Conservation (phyloP, 2,113 vertebrate genomes). For the Atherinomorus stipes region DNA sequence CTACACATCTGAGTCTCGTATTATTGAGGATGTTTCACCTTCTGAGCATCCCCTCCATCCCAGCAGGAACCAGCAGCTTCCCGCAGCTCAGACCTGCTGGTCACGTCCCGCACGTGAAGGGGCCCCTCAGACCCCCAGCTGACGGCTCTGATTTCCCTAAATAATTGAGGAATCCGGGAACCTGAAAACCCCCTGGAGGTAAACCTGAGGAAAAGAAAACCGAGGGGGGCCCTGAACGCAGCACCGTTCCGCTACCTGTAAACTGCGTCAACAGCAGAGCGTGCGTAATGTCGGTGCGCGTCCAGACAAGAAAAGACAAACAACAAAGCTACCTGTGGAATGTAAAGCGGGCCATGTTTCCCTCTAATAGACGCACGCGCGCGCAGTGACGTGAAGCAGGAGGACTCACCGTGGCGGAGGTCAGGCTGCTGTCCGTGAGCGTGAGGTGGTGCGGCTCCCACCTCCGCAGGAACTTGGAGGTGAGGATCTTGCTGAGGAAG, state of each 20-base stretch:
- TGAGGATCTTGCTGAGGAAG: slow-evolving; percentile 99
- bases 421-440: slow-evolving; percentile 92
- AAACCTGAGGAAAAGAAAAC: no score
- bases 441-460: slow-evolving; percentile 98
- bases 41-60: no score
- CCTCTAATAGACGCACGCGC: background rate
- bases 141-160: background rate
- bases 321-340: slow-evolving; percentile 46
- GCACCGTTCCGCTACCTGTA: background rate
- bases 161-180: no score
- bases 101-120: background rate
- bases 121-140: no score
- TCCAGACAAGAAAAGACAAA: slow-evolving; percentile 63
- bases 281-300: slow-evolving; percentile 44
- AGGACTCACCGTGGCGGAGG: slow-evolving; percentile 93
- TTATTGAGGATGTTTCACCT: no score
- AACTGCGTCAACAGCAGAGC: slow-evolving; percentile 64
- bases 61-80: no score
- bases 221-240: background rate
- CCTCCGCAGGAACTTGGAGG: slow-evolving; percentile 94
- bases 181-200: background rate
- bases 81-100: background rate
- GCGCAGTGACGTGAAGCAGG: background rate
- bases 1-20: no score
- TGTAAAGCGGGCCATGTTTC: slow-evolving; percentile 33